Evolutionary conservation across 2,888 invertebrate genomes (phyloP), one percentile per base, ranked within the genome.

Genomic region (Automeris io): DNA sequence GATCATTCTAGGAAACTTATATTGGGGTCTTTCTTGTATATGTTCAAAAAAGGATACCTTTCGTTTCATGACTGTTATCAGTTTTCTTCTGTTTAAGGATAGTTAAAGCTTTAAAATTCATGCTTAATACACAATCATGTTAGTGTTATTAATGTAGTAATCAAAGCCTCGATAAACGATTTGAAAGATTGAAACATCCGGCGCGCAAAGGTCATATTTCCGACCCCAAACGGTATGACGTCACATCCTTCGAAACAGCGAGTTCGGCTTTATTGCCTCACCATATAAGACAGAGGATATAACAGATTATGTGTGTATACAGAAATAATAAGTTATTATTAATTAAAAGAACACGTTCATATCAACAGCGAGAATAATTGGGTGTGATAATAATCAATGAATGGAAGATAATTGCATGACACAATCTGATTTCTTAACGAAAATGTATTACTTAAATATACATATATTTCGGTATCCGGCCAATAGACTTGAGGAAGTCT

Each of bases 201-300:
- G 41, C 33, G 36, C 35, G 5, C 25, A 40, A 43, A 48, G 51
- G 49, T 52, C 51, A 39, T 18, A 35, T 37, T 42, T 52, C 51
- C 51, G 49, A 49, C 25, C 29, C 23, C 24, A 11, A 22, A 18
- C 22, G 18, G 26, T 5, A 23, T 51, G 42, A 45, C 46, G 41
- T 43, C 47, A 52, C 35, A 43, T 49, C 51, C 49, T 44, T 35
- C 24, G 39, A 47, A 52, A 32, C 37, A 37, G 23, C 37, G 31
- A 9, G 29, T 9, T 22, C 31, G 8, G 29, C n/a, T 29, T 29
- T 29, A 29, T 29, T 29, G 3, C 29, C 29, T 16, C 16, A 29
- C 29, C 29, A 16, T 16, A 29, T 29, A n/a, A 16, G 29, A 9
- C 8, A 16, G 16, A 29, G 29, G 29, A 29, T 29, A 16, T 29